Percentiles rank a stretch among this genome's conserved stretches.
Evolutionary conservation across 1,140 invertebrate species (phyloP).

Genomic region (Chionoecetes opilio): DNA sequence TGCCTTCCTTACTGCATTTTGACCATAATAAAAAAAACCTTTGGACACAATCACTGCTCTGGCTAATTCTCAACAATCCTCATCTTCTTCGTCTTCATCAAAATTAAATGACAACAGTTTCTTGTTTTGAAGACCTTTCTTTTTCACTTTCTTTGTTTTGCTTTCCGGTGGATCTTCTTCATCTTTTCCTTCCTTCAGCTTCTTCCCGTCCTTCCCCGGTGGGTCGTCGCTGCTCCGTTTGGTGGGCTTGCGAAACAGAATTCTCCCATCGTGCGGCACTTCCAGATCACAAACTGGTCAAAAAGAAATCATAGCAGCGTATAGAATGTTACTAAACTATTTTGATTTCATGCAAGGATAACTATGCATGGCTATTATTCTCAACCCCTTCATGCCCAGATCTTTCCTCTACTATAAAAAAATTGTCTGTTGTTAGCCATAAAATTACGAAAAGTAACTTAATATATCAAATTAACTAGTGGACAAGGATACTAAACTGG

Average conservation of each 20-base stretch:
- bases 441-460: no score
- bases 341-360: no score
- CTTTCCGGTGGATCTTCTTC: constrained; percentile 8
- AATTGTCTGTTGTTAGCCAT: no score
- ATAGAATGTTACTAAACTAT: background rate
- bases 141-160: constrained; percentile 40
- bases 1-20: no score
- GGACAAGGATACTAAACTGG: no score
- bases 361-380: no score
- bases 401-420: no score
- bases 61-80: constrained; percentile 1
- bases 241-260: constrained; percentile 58
- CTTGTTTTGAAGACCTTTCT: constrained; percentile 40
- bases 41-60: background rate
- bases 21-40: no score
- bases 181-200: constrained; percentile 18
- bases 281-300: background rate
- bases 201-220: constrained; percentile 51
- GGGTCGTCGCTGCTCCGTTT: constrained; percentile 42
- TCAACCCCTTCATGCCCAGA: no score
- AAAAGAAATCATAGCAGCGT: background rate
- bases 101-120: constrained; percentile 59
- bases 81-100: constrained; percentile 65
- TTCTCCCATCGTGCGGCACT: constrained; percentile 27
- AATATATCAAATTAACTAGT: no score